Base-by-base conservation (phyloP, 2,888 invertebrate genomes). In the Falcaria lacertinaria region DNA sequence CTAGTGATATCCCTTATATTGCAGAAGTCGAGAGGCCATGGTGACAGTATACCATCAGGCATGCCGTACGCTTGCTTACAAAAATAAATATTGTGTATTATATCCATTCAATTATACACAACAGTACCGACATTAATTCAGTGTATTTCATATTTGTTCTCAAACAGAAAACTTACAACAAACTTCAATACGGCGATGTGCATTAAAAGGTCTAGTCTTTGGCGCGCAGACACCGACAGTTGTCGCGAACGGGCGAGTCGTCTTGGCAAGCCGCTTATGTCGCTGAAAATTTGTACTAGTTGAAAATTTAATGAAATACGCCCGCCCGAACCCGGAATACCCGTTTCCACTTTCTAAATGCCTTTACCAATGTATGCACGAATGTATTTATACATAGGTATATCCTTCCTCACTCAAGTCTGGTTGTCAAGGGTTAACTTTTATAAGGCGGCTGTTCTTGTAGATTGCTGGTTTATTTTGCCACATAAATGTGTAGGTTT, bases 281-380 rank as follows among this genome's bases (percentile, higher is more conserved):
- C 60, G 54, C 63, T 42, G 47, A 57, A 60, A 77, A 78, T 77
- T 78, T 67, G 66, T 68, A 64, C 69, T 62, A 69, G 73, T 80
- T 79, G 74, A 73, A 77, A 80, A 74, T 80, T 80, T 80, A 77
- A 82, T 81, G 78, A 80, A 76, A 68, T 69, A 60, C 60, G 38
- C 50, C n/a, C 48, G 54, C 56, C 58, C 59, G 53, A 33, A 39
- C 45, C 46, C 42, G 41, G 11, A n/a, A 32, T 34, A 44, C 28
- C 28, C 35, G 42, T 42, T 46, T 45, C 41, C 37, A 22, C 22
- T 25, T 42, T 44, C 44, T 50, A 44, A 39, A 47, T 45, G 45
- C 33, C 43, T 52, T 47, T 47, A 38, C 25, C 15, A 15, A 11
- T 15, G 19, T 36, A 36, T 19, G 36, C 14, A 19, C 15, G 36